phyloP scores from a whole-genome alignment of 1,140 invertebrate species.

The Amphibalanus amphitrite region DNA sequence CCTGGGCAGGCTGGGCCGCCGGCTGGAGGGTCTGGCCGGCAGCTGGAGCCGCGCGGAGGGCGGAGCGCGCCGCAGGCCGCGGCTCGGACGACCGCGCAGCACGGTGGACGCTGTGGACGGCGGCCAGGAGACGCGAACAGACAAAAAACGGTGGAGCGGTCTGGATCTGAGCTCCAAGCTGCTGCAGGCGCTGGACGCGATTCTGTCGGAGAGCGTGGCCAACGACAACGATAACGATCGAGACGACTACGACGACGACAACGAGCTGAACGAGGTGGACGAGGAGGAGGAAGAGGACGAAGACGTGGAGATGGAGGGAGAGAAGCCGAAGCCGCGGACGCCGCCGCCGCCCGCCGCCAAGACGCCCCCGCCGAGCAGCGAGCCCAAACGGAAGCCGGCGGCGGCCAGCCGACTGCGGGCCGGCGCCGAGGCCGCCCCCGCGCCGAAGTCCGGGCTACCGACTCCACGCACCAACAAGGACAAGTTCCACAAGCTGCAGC shows the following conservation, averaged over 20 bases:
- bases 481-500: slow-evolving; percentile 55
- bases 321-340: slow-evolving; percentile 15
- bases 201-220: slow-evolving; percentile 37
- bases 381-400: slow-evolving; percentile 10
- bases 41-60: slow-evolving; percentile 30
- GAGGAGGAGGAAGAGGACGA: slow-evolving; percentile 11
- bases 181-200: slow-evolving; percentile 47
- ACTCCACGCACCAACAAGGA: slow-evolving; percentile 23
- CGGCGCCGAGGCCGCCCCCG: slow-evolving; percentile 10
- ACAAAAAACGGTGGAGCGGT: slow-evolving; percentile 52
- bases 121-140: slow-evolving; percentile 45
- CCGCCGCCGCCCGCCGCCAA: slow-evolving; percentile 17
- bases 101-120: slow-evolving; percentile 37
- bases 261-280: slow-evolving; percentile 9
- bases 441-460: slow-evolving; percentile 4
- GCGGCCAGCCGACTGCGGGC: slow-evolving; percentile 16
- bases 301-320: slow-evolving; percentile 11
- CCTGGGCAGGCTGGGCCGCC: slow-evolving; percentile 40
- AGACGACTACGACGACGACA: slow-evolving; percentile 44
- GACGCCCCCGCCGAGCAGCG: slow-evolving; percentile 9
- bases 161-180: slow-evolving; percentile 48
- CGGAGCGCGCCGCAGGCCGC: slow-evolving; percentile 21
- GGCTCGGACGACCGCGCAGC: slow-evolving; percentile 11
- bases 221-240: slow-evolving; percentile 45
- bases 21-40: slow-evolving; percentile 18